phyloP scores from a whole-genome alignment of 2,113 vertebrate species.

The Coptodon rendalli region DNA sequence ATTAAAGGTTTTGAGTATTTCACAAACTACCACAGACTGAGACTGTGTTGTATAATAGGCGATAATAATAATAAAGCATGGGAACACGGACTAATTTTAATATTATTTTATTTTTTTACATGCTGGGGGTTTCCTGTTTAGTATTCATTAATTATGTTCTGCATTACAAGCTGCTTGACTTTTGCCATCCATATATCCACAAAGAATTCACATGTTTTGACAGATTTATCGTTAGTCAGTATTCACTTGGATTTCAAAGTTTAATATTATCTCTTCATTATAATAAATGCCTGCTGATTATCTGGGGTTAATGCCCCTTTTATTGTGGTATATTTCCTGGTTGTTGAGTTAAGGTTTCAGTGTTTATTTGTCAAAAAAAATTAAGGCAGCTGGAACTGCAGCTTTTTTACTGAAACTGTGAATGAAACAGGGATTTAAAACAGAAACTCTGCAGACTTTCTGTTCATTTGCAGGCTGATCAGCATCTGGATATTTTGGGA shows the following conservation, averaged over 20 bases:
- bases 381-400: not conserved
- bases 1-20: not conserved
- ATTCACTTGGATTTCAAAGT: accelerated
- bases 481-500: not conserved
- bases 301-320: not conserved
- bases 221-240: not conserved
- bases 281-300: not conserved
- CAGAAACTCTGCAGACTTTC: not conserved
- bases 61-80: not conserved
- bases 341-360: not conserved
- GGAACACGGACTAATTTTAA: not conserved
- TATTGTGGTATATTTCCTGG: not conserved
- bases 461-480: not conserved
- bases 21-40: not conserved
- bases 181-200: not conserved
- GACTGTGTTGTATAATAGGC: accelerated
- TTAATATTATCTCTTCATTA: not conserved
- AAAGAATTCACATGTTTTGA: not conserved
- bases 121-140: not conserved
- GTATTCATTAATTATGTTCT: constrained; percentile 5
- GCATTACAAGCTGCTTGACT: not conserved
- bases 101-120: constrained; percentile 3
- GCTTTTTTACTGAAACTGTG: not conserved
- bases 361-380: not conserved
- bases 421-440: not conserved